Percentiles rank a stretch among this genome's conserved stretches.
Evolutionary conservation across 2,888 invertebrate genomes (phyloP).

Genomic region (Tridacna crocea): DNA sequence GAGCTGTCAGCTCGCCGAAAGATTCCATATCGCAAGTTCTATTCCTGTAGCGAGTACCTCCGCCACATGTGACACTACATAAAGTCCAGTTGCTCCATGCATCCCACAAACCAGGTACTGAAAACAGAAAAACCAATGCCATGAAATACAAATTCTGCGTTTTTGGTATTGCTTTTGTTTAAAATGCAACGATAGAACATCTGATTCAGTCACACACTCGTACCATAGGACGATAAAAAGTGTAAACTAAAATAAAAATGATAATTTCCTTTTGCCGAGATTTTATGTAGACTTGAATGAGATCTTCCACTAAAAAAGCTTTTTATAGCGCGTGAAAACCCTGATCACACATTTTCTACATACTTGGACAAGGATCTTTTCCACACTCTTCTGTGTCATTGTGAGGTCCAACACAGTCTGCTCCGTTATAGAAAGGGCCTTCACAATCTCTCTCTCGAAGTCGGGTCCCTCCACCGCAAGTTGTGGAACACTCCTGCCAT

Average conservation of each 20-base stretch:
- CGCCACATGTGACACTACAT: constrained; percentile 76
- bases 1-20: constrained; percentile 76
- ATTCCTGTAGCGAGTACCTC: constrained; percentile 70
- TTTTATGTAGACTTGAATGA: too few relatives aligned
- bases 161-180: too few relatives aligned
- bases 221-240: too few relatives aligned
- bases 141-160: too few relatives aligned
- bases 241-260: too few relatives aligned
- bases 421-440: constrained; percentile 72
- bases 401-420: constrained; percentile 67
- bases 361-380: constrained; percentile 70
- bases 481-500: constrained; percentile 74
- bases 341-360: neutral
- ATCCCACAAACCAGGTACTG: constrained; percentile 79
- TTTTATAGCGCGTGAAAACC: too few relatives aligned
- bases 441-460: constrained; percentile 68
- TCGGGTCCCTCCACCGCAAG: constrained; percentile 73
- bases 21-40: constrained; percentile 75
- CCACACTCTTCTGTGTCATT: constrained; percentile 66
- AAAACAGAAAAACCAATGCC: neutral
- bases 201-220: too few relatives aligned
- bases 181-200: too few relatives aligned
- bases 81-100: constrained; percentile 74
- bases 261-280: too few relatives aligned
- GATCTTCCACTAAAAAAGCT: too few relatives aligned